Evolutionary conservation across 2,113 vertebrate species (phyloP).

Genomic region (Rhagologus leucostigma): DNA sequence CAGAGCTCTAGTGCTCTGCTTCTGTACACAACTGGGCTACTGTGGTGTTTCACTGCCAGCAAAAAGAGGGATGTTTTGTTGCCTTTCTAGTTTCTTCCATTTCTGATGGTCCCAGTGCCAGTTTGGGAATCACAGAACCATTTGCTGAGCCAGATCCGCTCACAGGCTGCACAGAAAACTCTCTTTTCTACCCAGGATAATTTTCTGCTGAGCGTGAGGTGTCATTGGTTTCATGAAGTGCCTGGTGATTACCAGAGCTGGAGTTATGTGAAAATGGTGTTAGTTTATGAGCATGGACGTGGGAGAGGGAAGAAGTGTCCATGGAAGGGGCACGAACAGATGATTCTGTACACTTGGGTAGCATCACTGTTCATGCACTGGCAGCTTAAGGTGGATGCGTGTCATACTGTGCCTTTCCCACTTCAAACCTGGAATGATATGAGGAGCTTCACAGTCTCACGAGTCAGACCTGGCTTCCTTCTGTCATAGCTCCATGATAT

Average conservation of each 20-base stretch:
- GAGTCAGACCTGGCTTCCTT: background rate
- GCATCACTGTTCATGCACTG: background rate
- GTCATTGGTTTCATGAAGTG: background rate
- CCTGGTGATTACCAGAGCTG: background rate
- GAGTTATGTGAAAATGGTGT: background rate
- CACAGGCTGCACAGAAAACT: background rate
- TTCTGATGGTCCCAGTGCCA: background rate
- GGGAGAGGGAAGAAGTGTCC: background rate
- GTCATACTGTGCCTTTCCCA: background rate
- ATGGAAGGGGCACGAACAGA: accelerated
- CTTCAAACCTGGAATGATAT: background rate
- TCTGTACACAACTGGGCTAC: background rate
- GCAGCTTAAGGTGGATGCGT: accelerated
- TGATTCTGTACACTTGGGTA: background rate
- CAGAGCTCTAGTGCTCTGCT: background rate
- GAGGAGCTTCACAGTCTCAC: background rate
- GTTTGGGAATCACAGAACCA: background rate
- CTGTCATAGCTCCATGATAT: background rate
- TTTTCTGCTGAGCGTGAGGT: background rate
- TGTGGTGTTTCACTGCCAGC: background rate
- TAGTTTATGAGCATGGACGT: background rate
- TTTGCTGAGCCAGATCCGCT: background rate
- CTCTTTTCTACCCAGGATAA: background rate
- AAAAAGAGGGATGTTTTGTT: background rate
- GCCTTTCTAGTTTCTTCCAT: background rate